Percentiles rank a stretch among this genome's conserved stretches.
Evolutionary conservation across 64 coral and sea anemone species (phyloP).

Genomic region (Platygyra sinensis): DNA sequence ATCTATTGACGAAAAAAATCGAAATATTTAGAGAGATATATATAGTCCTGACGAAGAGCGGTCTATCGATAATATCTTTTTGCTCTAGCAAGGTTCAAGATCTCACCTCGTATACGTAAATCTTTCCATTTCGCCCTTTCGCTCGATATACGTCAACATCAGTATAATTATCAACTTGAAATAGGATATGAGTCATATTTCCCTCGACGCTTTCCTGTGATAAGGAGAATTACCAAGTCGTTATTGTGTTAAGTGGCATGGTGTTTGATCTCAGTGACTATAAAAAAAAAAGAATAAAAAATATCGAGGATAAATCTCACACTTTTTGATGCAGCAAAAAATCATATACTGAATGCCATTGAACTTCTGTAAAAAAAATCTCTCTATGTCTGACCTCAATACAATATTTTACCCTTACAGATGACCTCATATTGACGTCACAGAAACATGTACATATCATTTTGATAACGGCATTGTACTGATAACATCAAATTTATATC

Average conservation of each 20-base stretch:
- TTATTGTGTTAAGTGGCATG: neutral
- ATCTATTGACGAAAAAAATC: neutral
- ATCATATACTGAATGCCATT: neutral
- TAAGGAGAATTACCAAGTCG: neutral
- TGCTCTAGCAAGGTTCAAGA: too few relatives aligned
- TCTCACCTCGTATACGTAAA: slow-evolving; percentile 58
- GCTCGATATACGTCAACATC: slow-evolving; percentile 57
- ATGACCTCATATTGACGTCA: too few relatives aligned
- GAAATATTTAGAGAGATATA: neutral
- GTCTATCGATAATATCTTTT: neutral
- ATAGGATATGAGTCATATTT: slow-evolving; percentile 15
- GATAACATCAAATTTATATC: too few relatives aligned
- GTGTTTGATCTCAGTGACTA: neutral
- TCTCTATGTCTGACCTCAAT: too few relatives aligned
- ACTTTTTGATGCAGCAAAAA: neutral
- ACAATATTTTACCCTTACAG: too few relatives aligned
- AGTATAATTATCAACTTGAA: slow-evolving; percentile 54
- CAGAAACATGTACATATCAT: too few relatives aligned
- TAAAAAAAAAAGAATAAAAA: too few relatives aligned
- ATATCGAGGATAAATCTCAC: neutral
- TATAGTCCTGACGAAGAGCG: neutral
- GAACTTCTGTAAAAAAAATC: neutral
- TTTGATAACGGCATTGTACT: too few relatives aligned
- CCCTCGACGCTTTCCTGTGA: slow-evolving; percentile 60
- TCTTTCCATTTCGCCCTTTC: slow-evolving; percentile 43